These are phyloP conservation scores for Laterallus jamaicensis DNA, from an alignment of 2,113 vertebrate genomes.

Conservation along the genomic window DNA sequence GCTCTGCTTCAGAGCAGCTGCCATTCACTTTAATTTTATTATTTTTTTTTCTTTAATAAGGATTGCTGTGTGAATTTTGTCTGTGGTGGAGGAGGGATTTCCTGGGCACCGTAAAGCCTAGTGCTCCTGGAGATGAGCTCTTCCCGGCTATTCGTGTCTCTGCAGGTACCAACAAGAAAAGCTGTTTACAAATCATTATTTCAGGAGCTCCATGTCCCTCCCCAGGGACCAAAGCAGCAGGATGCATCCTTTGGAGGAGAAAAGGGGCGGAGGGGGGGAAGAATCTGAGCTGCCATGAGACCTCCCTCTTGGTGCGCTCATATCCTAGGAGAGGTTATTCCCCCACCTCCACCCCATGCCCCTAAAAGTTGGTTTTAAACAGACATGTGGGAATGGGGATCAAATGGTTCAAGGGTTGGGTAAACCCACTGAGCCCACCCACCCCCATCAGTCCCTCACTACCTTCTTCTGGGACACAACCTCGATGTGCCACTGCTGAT, in stretches of 20 bases:
- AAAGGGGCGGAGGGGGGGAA: background rate
- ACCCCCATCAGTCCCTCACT: no score
- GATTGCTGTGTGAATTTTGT: background rate
- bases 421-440: background rate
- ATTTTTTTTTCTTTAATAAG: background rate
- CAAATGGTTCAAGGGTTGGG: background rate
- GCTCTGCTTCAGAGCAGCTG: background rate
- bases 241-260: background rate
- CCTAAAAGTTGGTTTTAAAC: background rate
- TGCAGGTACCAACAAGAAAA: background rate
- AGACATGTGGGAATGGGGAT: background rate
- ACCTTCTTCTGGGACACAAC: background rate
- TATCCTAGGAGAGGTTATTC: background rate
- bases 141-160: background rate
- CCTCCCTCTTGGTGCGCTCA: background rate
- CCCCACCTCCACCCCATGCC: no score
- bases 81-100: background rate
- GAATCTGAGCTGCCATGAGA: background rate
- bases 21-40: background rate
- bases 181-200: background rate
- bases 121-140: background rate
- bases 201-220: background rate
- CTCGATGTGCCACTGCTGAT: background rate
- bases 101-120: fast-evolving
- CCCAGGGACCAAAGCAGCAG: background rate